Evolutionary conservation across 53 echinoderm and acorn worm species (phyloP).

Genomic region (Actinopyga echinites): DNA sequence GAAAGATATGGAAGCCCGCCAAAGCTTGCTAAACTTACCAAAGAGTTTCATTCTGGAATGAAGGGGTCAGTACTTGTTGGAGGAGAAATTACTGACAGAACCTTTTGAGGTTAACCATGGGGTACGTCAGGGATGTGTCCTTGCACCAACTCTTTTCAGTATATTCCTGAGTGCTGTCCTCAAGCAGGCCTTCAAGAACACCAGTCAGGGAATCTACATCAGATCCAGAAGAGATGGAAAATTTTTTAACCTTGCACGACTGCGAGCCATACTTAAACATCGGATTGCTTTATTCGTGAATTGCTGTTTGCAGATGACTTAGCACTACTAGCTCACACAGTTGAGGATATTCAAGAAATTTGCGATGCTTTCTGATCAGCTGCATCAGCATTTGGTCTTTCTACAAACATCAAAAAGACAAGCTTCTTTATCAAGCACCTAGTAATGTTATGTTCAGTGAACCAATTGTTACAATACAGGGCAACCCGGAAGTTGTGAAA

Average conservation of each 20-base stretch:
- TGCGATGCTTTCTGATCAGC: slow-evolving; percentile 16
- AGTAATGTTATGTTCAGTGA: background rate
- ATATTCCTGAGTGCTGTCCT: slow-evolving; percentile 35
- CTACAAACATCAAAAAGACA: slow-evolving; percentile 6
- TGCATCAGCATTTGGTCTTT: slow-evolving; percentile 4
- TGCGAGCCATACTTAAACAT: background rate
- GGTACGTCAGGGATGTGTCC: slow-evolving; percentile 68
- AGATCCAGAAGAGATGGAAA: slow-evolving; percentile 26
- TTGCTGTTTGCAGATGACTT: slow-evolving; percentile 48
- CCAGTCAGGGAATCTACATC: slow-evolving; percentile 49
- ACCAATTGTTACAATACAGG: background rate
- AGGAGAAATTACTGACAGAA: background rate
- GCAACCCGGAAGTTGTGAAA: background rate
- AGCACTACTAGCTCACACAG: slow-evolving; percentile 32
- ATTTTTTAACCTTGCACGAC: background rate
- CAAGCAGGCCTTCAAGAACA: background rate
- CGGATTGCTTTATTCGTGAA: background rate
- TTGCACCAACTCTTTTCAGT: slow-evolving; percentile 50
- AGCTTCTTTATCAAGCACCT: background rate
- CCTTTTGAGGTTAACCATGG: slow-evolving; percentile 49
- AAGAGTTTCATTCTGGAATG: too few relatives aligned
- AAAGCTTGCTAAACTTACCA: too few relatives aligned
- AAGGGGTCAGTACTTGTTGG: too few relatives aligned
- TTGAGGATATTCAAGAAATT: slow-evolving; percentile 10
- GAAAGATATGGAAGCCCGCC: slow-evolving; percentile 31